Percentiles rank a stretch among this genome's conserved stretches.
Evolutionary conservation across 2,113 vertebrate genomes (phyloP).

Genomic region (Tapirus terrestris): DNA sequence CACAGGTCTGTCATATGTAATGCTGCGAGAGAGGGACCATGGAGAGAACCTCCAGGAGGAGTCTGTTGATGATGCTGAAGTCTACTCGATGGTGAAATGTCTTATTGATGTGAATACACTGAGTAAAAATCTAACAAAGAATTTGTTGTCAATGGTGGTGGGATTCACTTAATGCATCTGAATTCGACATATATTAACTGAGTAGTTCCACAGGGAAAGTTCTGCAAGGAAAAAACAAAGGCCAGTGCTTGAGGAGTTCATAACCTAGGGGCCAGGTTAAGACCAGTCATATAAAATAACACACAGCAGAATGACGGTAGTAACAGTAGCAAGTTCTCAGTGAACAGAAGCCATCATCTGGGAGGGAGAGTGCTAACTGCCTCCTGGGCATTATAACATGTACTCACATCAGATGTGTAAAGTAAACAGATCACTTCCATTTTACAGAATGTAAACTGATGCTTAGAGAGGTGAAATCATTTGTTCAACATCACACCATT

Average conservation of each 20-base stretch:
- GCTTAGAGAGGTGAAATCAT: not conserved
- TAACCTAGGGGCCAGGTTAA: not conserved
- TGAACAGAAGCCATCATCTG: not conserved
- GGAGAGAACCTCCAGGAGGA: not conserved
- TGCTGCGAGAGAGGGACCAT: accelerated
- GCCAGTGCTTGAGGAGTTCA: not conserved
- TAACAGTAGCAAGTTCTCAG: not conserved
- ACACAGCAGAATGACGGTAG: not conserved
- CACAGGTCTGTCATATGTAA: not conserved
- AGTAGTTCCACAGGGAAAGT: not conserved
- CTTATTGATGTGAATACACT: not conserved
- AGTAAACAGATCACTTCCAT: not conserved
- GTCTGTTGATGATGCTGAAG: not conserved
- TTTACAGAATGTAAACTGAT: not conserved
- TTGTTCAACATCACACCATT: not conserved
- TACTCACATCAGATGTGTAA: not conserved
- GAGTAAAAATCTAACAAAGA: not conserved
- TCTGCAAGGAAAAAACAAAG: not conserved
- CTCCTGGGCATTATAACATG: not conserved
- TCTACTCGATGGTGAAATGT: not conserved
- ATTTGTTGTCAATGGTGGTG: not conserved
- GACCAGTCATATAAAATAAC: not conserved
- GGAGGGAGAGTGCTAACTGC: not conserved
- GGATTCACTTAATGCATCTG: not conserved
- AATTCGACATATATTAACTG: not conserved